Percentiles rank a stretch among this genome's conserved stretches.
Evolutionary conservation across 2,113 vertebrate species (phyloP).

Genomic region (Harpagus bidentatus): DNA sequence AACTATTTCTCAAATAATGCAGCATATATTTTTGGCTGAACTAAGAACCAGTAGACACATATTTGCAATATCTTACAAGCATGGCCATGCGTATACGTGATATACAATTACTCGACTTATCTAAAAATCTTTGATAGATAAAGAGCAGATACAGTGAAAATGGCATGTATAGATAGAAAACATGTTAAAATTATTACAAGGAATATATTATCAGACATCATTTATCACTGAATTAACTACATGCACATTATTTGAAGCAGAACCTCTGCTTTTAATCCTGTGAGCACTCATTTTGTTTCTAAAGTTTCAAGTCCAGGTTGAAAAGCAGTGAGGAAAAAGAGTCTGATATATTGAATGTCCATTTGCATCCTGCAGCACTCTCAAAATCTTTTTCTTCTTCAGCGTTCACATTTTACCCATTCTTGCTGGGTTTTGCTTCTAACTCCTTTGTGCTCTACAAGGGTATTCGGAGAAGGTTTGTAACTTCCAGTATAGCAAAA

Average conservation of each 20-base stretch:
- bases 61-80: neutral
- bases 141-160: neutral
- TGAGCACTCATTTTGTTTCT: neutral
- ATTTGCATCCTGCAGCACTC: neutral
- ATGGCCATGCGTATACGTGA: neutral
- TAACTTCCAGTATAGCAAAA: neutral
- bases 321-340: neutral
- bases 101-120: neutral
- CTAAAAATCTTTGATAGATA: neutral
- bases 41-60: neutral
- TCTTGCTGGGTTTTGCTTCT: neutral
- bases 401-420: neutral
- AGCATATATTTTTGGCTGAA: neutral
- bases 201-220: neutral
- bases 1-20: neutral
- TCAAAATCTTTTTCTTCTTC: neutral
- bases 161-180: neutral
- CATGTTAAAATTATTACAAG: neutral
- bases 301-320: neutral
- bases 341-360: neutral
- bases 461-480: neutral
- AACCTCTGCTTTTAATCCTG: neutral
- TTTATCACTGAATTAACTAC: neutral
- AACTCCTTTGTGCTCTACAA: neutral
- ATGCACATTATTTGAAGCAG: neutral